These are phyloP conservation scores for Zaprionus gabonicus DNA, from an alignment of 1,140 invertebrate species.

Conservation along the genomic window DNA sequence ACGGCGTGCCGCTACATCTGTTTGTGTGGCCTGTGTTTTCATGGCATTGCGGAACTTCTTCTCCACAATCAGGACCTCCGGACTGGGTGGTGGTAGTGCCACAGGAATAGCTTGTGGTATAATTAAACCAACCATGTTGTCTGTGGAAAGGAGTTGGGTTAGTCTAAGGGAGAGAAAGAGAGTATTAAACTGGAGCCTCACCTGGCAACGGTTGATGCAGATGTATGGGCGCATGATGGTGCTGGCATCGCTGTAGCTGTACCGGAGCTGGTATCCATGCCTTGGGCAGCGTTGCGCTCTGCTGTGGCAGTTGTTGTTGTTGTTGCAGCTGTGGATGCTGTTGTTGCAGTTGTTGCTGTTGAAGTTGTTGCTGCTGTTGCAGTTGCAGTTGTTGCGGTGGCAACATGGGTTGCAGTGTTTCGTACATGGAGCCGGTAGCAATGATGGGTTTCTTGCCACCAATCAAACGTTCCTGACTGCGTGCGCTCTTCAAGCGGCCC, in stretches of 20 bases:
- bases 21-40: slow-evolving; percentile 97
- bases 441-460: slow-evolving; percentile 87
- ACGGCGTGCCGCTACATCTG: slow-evolving; percentile 87
- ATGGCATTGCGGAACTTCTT: slow-evolving; percentile 93
- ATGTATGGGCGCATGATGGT: slow-evolving; percentile 73
- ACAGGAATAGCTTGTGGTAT: slow-evolving; percentile 66
- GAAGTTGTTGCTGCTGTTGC: slow-evolving; percentile 21
- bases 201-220: slow-evolving; percentile 71
- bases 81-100: slow-evolving; percentile 64
- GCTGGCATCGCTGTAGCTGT: slow-evolving; percentile 70
- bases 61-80: slow-evolving; percentile 85
- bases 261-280: slow-evolving; percentile 60
- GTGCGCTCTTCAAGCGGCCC: slow-evolving; percentile 85
- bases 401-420: slow-evolving; percentile 67
- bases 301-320: slow-evolving; percentile 47
- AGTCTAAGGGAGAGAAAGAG: neutral
- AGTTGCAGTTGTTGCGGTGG: slow-evolving; percentile 43
- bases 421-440: slow-evolving; percentile 72
- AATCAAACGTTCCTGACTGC: slow-evolving; percentile 89
- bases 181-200: neutral
- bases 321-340: slow-evolving; percentile 39
- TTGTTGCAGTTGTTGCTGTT: slow-evolving; percentile 37
- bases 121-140: slow-evolving; percentile 68
- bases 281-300: slow-evolving; percentile 63
- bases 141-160: slow-evolving; percentile 15